Base-by-base conservation (phyloP, 2,113 vertebrate genomes). In the Chaetura pelagica region DNA sequence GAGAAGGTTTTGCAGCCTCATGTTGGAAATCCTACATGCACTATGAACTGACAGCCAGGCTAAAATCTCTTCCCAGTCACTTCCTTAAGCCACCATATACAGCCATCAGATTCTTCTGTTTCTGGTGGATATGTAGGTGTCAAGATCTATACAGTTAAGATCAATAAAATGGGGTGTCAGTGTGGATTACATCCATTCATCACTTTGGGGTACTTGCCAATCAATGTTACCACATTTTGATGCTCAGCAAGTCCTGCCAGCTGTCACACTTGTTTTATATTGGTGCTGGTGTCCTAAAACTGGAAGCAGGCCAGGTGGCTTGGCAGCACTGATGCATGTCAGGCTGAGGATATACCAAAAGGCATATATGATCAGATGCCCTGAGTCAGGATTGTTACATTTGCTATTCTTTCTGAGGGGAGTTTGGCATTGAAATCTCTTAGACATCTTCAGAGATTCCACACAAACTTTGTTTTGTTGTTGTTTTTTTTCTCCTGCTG, bases 231-330 rank as follows among this genome's bases (percentile, higher is more conserved):
- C 84, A 57, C 24, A 16, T 83, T 91, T 76, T 3, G 29, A 42
- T 38, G 69, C 57, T 72, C 68, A 66, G 71, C 19, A 21, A 72
- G 87, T 63, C 87, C 78, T 87, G 75, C 93, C 88, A 95, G 77
- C 75, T 95, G 93, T 84, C 91, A 85, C 61, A 90, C 75, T 78
- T 96, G 74, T 34, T 93, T 86, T 66, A 15, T 46, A 55, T 59
- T 84, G 78, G 91, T 95, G 91, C 75, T 91, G 81, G 72, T 95
- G 85, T 93, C 88, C 90, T 82, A 87, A 89, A 82, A 89, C 81
- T 94, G 82, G 79, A 86, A 82, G 55, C 8, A 46, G 59, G 86
- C 78, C 84, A 62, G 35, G 29, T 46, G 32, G 32, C 59, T 93
- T 94, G 96, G 93, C 87, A 94, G 75, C 14, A 6, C 49, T 59